Base-by-base conservation (phyloP, 2,113 vertebrate genomes). In the Platichthys stellatus region DNA sequence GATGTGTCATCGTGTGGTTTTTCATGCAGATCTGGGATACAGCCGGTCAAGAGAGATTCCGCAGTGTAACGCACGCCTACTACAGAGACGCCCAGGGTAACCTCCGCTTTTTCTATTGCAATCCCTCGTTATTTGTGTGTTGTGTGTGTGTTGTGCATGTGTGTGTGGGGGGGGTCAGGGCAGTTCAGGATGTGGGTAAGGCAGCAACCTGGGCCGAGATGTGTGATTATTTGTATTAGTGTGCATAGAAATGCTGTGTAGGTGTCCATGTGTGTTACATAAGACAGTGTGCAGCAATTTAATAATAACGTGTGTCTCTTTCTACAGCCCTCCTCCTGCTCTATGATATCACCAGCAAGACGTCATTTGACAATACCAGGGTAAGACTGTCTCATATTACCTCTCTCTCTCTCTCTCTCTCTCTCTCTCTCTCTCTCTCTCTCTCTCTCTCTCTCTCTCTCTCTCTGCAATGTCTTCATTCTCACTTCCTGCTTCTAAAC, bases 71-170 rank as follows among this genome's bases (percentile, higher is more conserved):
- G 6, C 98, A 99, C 0, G 98, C 98, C 40, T 99, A 99, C 90
- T 99, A 99, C 92, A 94, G 98, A 87, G 98, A 99, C 66, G 98
- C 98, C 40, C 97, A 99, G 88, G 98, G 98, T 99, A 93, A 92
- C 93, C 78, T 83, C 65, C 65, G 5, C 54, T 74, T 63, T 71
- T 71, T 49, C 40, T 72, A 45, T 74, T 69, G 59, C 14, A 74
- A 71, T 77, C 87, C 72, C 62, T 83, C 24, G 20, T 82, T 21
- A 15, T 54, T 14, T 54, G 51, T 38, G 1, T 28, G n/a, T 6
- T 61, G 26, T 77, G 63, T 74, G 53, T 61, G 26, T 60, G 53
- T 63, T 23, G 23, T 23, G 23, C 23, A 23, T 77, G 63, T 74
- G 53, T 61, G 26, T 61, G 53, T 63, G 53, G 40, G 49, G 4